These are phyloP conservation scores for Anas platyrhynchos DNA, from an alignment of 2,113 vertebrate genomes.

Conservation along the genomic window DNA sequence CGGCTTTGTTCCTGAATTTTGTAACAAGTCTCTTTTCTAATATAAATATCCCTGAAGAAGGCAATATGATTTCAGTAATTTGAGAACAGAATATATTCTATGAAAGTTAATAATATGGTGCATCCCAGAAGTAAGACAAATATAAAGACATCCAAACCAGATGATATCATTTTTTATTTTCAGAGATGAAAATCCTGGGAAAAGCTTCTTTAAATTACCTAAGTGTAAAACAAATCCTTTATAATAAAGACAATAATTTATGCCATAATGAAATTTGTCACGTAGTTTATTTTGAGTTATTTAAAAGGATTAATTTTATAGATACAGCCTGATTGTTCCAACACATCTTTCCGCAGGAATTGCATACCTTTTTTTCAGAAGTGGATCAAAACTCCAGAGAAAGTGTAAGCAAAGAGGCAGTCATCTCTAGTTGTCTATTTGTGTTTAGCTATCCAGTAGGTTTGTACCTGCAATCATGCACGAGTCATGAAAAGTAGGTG, in stretches of 20 bases:
- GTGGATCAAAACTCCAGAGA: neutral
- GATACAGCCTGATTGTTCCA: neutral
- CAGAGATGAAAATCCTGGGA: slow-evolving; percentile 16
- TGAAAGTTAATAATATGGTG: slow-evolving; percentile 56
- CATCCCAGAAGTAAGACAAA: slow-evolving; percentile 63
- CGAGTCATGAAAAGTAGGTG: slow-evolving; percentile 14
- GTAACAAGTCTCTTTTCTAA: slow-evolving; percentile 43
- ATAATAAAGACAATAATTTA: slow-evolving; percentile 39
- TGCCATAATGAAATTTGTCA: slow-evolving; percentile 13
- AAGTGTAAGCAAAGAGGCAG: neutral
- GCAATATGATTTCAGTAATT: slow-evolving; percentile 39
- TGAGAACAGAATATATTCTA: slow-evolving; percentile 3
- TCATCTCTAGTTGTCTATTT: neutral
- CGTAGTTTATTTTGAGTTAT: slow-evolving; percentile 33
- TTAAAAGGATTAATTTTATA: slow-evolving; percentile 20
- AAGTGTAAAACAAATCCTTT: slow-evolving; percentile 7
- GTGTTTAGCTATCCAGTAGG: neutral
- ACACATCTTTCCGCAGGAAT: neutral
- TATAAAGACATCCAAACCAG: slow-evolving; percentile 12
- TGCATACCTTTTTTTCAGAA: neutral
- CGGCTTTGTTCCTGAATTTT: slow-evolving; percentile 20
- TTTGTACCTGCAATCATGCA: neutral
- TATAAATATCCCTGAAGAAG: slow-evolving; percentile 18
- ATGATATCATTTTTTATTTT: slow-evolving; percentile 29
- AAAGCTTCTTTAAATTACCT: slow-evolving; percentile 46